Evolutionary conservation across 2,888 invertebrate genomes (phyloP).

Genomic region (Phytoseiulus persimilis): DNA sequence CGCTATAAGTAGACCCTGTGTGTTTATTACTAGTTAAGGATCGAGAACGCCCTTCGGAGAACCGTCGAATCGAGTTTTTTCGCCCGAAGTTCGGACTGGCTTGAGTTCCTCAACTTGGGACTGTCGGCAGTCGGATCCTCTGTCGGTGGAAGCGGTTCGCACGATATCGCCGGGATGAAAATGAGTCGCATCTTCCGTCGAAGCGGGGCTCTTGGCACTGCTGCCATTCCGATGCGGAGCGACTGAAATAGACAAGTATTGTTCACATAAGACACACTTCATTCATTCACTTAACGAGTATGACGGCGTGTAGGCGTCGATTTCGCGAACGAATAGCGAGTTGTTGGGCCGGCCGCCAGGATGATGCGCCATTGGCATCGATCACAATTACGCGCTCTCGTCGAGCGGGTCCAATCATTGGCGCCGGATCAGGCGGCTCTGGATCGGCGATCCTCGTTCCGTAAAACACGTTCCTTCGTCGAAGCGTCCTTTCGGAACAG

Average conservation of each 20-base stretch:
- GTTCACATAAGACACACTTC: neutral
- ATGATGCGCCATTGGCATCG: neutral
- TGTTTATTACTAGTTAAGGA: too few species aligned
- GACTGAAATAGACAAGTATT: neutral
- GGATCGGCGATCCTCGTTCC: neutral
- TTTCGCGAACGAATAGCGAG: neutral
- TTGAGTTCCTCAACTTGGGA: too few species aligned
- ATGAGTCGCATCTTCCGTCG: too few species aligned
- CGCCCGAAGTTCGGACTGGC: too few species aligned
- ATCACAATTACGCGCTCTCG: neutral
- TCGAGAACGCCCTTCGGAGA: too few species aligned
- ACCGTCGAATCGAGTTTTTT: too few species aligned
- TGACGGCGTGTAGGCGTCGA: neutral
- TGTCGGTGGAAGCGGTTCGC: too few species aligned
- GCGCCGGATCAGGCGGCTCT: neutral
- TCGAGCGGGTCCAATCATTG: neutral
- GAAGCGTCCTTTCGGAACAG: neutral
- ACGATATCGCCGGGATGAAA: too few species aligned
- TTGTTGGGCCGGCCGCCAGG: neutral
- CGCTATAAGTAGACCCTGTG: too few species aligned
- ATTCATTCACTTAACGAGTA: neutral
- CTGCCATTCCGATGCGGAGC: neutral
- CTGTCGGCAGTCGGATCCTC: too few species aligned
- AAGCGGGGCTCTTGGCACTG: too few species aligned
- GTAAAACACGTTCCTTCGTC: neutral